Evolutionary conservation across 2,888 invertebrate genomes (phyloP).

Genomic region (Noctua fimbriata): DNA sequence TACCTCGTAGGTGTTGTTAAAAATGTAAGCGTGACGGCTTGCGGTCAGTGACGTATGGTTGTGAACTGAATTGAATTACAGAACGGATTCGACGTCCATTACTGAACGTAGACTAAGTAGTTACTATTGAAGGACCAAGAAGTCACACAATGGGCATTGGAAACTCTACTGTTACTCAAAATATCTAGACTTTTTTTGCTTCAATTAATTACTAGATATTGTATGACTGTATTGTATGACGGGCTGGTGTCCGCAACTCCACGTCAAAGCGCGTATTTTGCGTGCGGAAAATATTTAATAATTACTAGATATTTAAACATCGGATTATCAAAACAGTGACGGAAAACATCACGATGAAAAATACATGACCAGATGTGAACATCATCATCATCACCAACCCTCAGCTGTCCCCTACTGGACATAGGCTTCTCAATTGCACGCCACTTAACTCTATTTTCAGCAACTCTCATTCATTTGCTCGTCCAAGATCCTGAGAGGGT

Average conservation of each 20-base stretch:
- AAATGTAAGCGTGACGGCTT: slow-evolving; percentile 44
- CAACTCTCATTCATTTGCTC: neutral
- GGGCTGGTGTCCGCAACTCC: too few relatives aligned
- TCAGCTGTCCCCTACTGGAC: neutral
- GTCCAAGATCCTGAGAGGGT: neutral
- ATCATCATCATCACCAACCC: neutral
- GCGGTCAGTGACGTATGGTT: slow-evolving; percentile 28
- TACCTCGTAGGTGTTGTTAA: slow-evolving; percentile 44
- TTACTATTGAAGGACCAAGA: neutral
- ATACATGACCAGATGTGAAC: neutral
- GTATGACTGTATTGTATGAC: too few relatives aligned
- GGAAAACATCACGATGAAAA: neutral
- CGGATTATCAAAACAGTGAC: neutral
- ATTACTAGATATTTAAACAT: neutral
- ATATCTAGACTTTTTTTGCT: neutral
- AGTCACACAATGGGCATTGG: too few relatives aligned
- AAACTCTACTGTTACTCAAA: neutral
- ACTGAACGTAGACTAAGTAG: neutral
- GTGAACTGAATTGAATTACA: slow-evolving; percentile 42
- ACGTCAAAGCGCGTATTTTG: too few relatives aligned
- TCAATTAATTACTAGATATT: neutral
- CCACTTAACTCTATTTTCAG: neutral
- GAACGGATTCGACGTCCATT: neutral
- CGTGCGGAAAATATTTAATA: too few relatives aligned
- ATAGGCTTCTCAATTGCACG: neutral